These are phyloP conservation scores for Pachypeltis micranthus DNA, from an alignment of 1,140 invertebrate species.

Conservation along the genomic window DNA sequence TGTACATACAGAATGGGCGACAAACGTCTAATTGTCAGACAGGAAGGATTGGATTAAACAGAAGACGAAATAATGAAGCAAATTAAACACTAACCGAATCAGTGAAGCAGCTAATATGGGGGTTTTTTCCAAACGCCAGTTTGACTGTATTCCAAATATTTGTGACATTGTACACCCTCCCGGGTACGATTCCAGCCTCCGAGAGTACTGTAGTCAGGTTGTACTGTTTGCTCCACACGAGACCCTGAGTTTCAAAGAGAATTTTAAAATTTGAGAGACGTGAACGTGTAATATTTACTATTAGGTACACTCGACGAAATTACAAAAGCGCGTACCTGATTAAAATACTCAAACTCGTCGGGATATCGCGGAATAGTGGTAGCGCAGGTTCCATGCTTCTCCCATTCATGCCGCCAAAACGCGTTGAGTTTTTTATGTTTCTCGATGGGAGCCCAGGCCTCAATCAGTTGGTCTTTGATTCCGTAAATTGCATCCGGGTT, in stretches of 20 bases:
- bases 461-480: conserved; percentile 46
- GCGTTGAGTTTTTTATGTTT: conserved; percentile 39
- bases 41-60: too few relatives aligned
- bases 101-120: conserved; percentile 47
- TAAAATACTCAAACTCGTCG: conserved; percentile 60
- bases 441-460: conserved; percentile 63
- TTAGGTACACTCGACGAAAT: too few relatives aligned
- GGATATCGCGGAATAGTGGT: conserved; percentile 41
- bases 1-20: too few relatives aligned
- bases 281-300: too few relatives aligned
- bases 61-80: too few relatives aligned
- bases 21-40: too few relatives aligned
- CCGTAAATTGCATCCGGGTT: conserved; percentile 43
- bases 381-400: conserved; percentile 74
- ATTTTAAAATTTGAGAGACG: too few relatives aligned
- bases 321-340: too few relatives aligned
- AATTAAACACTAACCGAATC: conserved; percentile 34
- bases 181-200: conserved; percentile 44
- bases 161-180: conserved; percentile 41
- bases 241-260: conserved; percentile 38
- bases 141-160: conserved; percentile 46
- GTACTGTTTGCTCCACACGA: conserved; percentile 48
- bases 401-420: conserved; percentile 75
- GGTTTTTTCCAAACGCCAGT: conserved; percentile 41
- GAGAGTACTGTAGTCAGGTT: conserved; percentile 49